These are phyloP conservation scores for Diachasma alloeum DNA, from an alignment of 1,140 invertebrate genomes.

Conservation along the genomic window DNA sequence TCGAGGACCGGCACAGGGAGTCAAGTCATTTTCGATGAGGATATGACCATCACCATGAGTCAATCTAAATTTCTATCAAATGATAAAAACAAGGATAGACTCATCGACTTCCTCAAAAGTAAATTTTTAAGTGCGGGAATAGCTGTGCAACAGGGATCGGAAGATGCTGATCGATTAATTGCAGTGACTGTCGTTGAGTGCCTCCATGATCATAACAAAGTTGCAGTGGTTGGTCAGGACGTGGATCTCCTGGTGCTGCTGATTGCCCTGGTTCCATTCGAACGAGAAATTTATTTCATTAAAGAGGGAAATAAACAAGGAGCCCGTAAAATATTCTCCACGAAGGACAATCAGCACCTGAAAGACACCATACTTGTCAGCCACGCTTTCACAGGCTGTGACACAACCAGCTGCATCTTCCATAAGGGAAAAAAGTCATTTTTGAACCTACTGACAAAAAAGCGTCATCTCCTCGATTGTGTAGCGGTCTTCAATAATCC, in stretches of 20 bases:
- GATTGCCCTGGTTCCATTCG: neutral
- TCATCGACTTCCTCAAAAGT: neutral
- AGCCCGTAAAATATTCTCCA: neutral
- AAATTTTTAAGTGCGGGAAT: neutral
- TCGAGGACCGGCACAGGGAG: neutral
- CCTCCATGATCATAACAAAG: too few relatives aligned
- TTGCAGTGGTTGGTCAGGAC: too few relatives aligned
- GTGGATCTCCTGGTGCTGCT: too few relatives aligned
- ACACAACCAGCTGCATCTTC: neutral
- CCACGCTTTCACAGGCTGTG: slow-evolving; percentile 11
- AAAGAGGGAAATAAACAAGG: neutral
- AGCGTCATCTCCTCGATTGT: neutral
- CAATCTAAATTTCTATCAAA: slow-evolving; percentile 21
- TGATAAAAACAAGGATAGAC: too few relatives aligned
- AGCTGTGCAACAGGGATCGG: neutral
- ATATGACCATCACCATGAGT: neutral
- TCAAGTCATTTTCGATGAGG: neutral
- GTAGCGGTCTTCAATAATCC: neutral
- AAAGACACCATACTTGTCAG: neutral
- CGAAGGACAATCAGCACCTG: neutral
- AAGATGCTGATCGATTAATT: too few relatives aligned
- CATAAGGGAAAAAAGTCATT: neutral
- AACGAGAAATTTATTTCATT: neutral
- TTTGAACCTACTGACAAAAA: neutral
- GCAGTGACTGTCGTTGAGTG: too few relatives aligned